Percentiles rank a stretch among this genome's conserved stretches.
phyloP scores from a whole-genome alignment of 2,888 invertebrate genomes.

The Miltochrista miniata region DNA sequence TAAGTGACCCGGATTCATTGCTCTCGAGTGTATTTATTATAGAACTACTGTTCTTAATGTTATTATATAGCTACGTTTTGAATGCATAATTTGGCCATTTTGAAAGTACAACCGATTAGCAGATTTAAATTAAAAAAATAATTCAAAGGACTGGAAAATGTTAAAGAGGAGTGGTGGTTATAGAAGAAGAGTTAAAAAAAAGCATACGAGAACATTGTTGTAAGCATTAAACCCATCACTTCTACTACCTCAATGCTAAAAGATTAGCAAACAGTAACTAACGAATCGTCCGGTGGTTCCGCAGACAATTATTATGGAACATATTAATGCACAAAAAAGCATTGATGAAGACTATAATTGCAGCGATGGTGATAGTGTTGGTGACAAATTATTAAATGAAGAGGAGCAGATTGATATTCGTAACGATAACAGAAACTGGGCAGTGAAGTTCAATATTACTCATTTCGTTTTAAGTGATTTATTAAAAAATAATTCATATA shows the following conservation, averaged over 20 bases:
- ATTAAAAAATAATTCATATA: slow-evolving; percentile 1
- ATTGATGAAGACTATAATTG: not conserved
- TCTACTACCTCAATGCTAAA: no score
- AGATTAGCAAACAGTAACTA: not conserved
- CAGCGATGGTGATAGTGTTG: not conserved
- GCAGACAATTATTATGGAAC: not conserved
- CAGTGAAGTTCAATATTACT: slow-evolving; percentile 3
- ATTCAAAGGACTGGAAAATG: slow-evolving; percentile 3
- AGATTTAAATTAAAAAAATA: not conserved
- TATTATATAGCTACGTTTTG: not conserved
- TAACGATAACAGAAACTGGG: slow-evolving; percentile 5
- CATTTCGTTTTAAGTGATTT: slow-evolving; percentile 2
- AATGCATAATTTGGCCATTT: not conserved
- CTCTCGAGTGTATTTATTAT: no score
- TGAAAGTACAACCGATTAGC: not conserved
- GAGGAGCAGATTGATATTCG: not conserved
- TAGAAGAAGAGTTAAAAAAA: slow-evolving; percentile 7
- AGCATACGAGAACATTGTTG: not conserved
- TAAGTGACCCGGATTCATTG: no score
- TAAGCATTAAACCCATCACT: not conserved
- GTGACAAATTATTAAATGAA: not conserved
- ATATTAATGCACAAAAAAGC: not conserved
- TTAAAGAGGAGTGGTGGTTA: slow-evolving; percentile 11
- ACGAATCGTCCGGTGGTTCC: not conserved
- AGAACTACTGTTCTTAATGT: not conserved